Base-by-base conservation (phyloP, 2,888 invertebrate species). In the Pristionchus exspectatus region DNA sequence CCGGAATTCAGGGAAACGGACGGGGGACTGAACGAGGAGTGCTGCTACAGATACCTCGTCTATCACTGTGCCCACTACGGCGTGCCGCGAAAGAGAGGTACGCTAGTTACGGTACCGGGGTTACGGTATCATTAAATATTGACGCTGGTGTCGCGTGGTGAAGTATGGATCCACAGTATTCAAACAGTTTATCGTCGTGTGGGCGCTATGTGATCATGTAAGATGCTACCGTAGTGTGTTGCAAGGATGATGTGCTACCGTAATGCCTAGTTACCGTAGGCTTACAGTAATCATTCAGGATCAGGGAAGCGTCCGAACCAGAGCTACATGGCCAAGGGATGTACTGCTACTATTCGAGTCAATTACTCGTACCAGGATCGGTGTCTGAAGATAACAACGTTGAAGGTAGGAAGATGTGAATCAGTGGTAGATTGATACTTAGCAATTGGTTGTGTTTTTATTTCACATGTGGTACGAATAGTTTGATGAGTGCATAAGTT, bases 51-150 rank as follows among this genome's bases (percentile, higher is more conserved):
- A 69, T 95, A 95, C 90, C 93, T 95, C 66, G 95, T 95, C 54
- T 95, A 91, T 86, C 95, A 95, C 89, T 95, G 95, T 90, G 93
- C 93, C 1, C 93, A 93, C 88, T 95, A 94, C 83, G 95, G 95
- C 18, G 85, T 90, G 21, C 95, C 95, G 12, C 84, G 95, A 33
- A 93, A 92, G 91, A 90, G 94, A 92, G 95, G 95, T 94, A 66
- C 77, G 44, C 44, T 77, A 77, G 18, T 72, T 27, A 77, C 18
- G 33, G 74, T 33, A 38, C 16, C 1, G n/a, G n/a, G 72, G n/a
- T 4, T 16, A 30, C 16, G 30, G 30, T 38, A 38, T 38, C n/a
- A n/a, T n/a, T n/a, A n/a, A n/a, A n/a, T n/a, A n/a, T n/a, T n/a
- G n/a, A n/a, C n/a, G n/a, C n/a, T n/a, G n/a, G n/a, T n/a, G n/a